A percentile compares a stretch with the other conserved stretches of the same genome.
phyloP scores from a whole-genome alignment of 2,113 vertebrate species.

The Macquaria australasica region DNA sequence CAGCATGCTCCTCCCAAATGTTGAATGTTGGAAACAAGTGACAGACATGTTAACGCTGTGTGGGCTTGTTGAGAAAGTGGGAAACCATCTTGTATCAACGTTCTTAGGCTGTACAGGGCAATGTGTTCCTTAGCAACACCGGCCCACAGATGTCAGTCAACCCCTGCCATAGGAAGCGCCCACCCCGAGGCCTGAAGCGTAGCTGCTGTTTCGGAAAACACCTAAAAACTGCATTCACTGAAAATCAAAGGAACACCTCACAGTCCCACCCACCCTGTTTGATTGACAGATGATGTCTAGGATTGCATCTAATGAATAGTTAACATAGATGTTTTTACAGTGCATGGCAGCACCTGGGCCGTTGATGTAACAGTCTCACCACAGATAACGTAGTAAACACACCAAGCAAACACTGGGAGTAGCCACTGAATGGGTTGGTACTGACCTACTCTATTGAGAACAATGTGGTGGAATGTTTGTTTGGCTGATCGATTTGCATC shows the following conservation, averaged over 20 bases:
- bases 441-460: not conserved
- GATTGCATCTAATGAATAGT: not conserved
- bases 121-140: too few species aligned
- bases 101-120: too few species aligned
- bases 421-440: not conserved
- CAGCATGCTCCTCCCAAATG: too few species aligned
- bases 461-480: not conserved
- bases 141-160: too few species aligned
- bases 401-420: not conserved
- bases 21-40: too few species aligned
- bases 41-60: too few species aligned
- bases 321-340: slow-evolving; percentile 16
- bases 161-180: too few species aligned
- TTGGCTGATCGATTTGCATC: not conserved
- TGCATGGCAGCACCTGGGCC: not conserved
- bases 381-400: not conserved
- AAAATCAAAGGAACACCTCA: not conserved
- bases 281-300: not conserved
- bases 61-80: too few species aligned
- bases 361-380: not conserved
- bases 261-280: not conserved
- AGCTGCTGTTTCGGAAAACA: too few species aligned
- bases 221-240: not conserved
- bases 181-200: too few species aligned
- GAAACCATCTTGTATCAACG: too few species aligned